These are phyloP conservation scores for Mormoops blainvillei DNA, from an alignment of 2,113 vertebrate species.

Conservation along the genomic window DNA sequence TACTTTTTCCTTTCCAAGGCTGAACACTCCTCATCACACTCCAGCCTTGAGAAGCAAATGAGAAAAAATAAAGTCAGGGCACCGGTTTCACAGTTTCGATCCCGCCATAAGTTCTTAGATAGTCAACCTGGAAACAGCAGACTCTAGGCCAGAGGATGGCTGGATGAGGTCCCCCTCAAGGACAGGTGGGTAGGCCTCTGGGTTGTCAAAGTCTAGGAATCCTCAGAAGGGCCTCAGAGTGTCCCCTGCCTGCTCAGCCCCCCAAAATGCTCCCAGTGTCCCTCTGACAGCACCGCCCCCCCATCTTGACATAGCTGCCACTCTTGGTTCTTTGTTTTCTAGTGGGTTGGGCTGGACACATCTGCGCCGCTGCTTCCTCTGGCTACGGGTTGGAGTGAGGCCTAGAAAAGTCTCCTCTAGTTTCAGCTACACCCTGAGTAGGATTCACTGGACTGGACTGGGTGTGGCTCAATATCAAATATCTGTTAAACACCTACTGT, in stretches of 20 bases:
- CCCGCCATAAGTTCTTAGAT: not conserved
- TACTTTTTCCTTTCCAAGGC: conserved; percentile 94
- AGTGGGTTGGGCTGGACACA: not conserved
- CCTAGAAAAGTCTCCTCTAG: not conserved
- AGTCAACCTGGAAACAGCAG: not conserved
- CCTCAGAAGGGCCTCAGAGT: not conserved
- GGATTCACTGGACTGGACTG: not conserved
- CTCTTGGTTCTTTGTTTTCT: not conserved
- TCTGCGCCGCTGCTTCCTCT: not conserved
- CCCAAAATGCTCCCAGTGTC: not conserved
- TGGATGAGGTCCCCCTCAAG: not conserved
- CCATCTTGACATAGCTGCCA: not conserved
- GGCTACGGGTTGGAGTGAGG: not conserved
- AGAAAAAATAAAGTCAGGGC: conserved; percentile 56
- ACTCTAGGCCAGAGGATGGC: not conserved
- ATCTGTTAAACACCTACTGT: not conserved
- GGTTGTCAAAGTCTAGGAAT: not conserved
- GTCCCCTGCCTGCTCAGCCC: not conserved
- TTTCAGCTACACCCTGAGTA: not conserved
- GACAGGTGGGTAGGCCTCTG: not conserved
- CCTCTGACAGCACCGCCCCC: not conserved
- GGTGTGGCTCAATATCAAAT: not conserved
- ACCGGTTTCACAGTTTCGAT: not conserved
- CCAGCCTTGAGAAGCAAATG: conserved; percentile 83
- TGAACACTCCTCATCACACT: conserved; percentile 95